Evolutionary conservation across 2,113 vertebrate species (phyloP).

Genomic region (Dipodomys stephensi): DNA sequence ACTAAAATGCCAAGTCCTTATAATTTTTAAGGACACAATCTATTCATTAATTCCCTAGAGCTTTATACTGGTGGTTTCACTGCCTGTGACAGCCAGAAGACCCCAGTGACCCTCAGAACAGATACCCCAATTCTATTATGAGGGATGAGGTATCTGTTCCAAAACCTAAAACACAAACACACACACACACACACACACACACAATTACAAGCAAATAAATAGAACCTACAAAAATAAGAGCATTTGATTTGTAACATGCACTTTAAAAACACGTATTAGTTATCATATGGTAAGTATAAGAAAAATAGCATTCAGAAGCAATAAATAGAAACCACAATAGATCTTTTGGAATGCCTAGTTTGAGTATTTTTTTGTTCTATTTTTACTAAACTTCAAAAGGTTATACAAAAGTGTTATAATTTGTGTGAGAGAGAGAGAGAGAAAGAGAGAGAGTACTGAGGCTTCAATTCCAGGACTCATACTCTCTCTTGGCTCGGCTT

Average conservation of each 20-base stretch:
- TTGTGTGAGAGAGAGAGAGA: too few relatives aligned
- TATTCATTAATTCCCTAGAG: neutral
- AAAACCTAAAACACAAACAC: neutral
- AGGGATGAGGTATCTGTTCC: neutral
- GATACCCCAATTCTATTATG: neutral
- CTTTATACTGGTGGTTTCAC: neutral
- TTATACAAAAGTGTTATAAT: too few relatives aligned
- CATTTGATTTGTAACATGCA: neutral
- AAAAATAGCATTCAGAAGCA: constrained; percentile 16
- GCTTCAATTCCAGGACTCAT: too few relatives aligned
- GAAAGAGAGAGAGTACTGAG: too few relatives aligned
- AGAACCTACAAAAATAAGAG: constrained; percentile 28
- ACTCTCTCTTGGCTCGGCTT: too few relatives aligned
- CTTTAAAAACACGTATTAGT: neutral
- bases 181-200: too few relatives aligned
- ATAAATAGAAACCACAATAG: constrained; percentile 1
- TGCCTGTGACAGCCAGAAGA: neutral
- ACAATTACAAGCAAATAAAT: constrained; percentile 27
- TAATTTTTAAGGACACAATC: neutral
- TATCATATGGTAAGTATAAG: neutral
- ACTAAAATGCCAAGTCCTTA: neutral
- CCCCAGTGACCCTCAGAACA: neutral
- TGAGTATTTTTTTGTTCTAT: neutral
- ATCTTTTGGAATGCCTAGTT: neutral
- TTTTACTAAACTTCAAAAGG: too few relatives aligned